Base-by-base conservation (phyloP, 2,888 invertebrate genomes). In the Abrostola triplasia region DNA sequence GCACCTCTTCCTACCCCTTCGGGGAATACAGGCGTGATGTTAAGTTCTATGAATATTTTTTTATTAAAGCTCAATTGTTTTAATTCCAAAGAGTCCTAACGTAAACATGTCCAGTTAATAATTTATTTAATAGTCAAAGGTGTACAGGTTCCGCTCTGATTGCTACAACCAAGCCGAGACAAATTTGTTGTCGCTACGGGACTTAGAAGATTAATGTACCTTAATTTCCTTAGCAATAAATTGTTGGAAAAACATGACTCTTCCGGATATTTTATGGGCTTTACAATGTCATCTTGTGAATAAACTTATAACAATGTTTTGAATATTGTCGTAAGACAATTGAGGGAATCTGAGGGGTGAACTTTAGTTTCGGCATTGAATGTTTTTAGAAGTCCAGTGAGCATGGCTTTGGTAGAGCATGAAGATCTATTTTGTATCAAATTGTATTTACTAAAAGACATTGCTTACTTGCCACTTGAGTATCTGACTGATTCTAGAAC, bases 161-260 rank as follows among this genome's bases (percentile, higher is more conserved):
- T 61, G 56, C 12, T 24, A 7, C 36, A 56, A 54, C 52, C 42
- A 57, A 35, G 8, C 11, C 40, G 41, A 37, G 60, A 63, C 59
- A 70, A 74, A 75, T 73, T 60, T 68, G 64, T 60, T 48, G 57
- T 53, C 44, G 60, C 50, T 58, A 63, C 49, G 63, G 66, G 70
- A 64, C 62, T 67, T 54, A 60, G 61, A 67, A 69, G 70, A 76
- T 76, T 74, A 72, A 74, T 74, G 57, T 57, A 9, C 53, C 66
- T 71, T 72, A 72, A 76, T 78, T 68, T 71, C 49, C 64, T 57
- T 36, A 61, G 53, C 66, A 60, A 77, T 77, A 79, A 75, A 70
- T 77, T 62, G 47, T 61, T 50, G n/a, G 38, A 56, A 50, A 60
- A 69, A 73, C 70, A 67, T 65, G 65, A 67, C 52, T 61, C 47